Conservation (phyloP, 2,888 invertebrate species). For the Orthosia gothica region DNA sequence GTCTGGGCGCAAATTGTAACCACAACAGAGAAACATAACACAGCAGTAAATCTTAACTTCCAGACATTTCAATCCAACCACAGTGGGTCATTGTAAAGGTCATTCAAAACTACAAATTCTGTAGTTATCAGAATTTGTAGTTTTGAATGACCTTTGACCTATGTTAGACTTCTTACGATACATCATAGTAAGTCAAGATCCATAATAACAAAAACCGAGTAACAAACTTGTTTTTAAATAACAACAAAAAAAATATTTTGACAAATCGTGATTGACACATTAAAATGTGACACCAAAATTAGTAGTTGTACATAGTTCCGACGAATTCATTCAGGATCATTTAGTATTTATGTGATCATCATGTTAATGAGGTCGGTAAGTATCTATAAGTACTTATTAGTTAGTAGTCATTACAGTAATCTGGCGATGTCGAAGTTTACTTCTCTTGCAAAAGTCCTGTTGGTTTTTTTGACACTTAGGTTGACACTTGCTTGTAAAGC, state of each 20-base stretch:
- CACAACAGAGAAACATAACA: too few species aligned
- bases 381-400: conserved; percentile 1
- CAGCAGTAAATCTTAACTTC: background rate
- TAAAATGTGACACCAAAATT: conserved; percentile 36
- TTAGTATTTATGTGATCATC: conserved; percentile 40
- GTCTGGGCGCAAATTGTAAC: conserved; percentile 9
- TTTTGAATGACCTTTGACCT: too few species aligned
- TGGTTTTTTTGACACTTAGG: background rate
- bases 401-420: conserved; percentile 11
- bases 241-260: background rate
- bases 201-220: background rate
- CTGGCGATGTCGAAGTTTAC: background rate
- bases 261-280: conserved; percentile 25
- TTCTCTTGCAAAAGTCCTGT: conserved; percentile 1
- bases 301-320: conserved; percentile 4
- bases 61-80: too few species aligned
- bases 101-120: background rate
- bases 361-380: conserved; percentile 1
- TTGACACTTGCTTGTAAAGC: too few species aligned
- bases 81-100: background rate
- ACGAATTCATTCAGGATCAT: conserved; percentile 10
- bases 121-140: too few species aligned
- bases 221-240: background rate
- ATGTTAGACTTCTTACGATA: too few species aligned
- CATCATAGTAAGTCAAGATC: background rate